Base-by-base conservation (phyloP, 2,113 vertebrate species). In the Egretta garzetta region DNA sequence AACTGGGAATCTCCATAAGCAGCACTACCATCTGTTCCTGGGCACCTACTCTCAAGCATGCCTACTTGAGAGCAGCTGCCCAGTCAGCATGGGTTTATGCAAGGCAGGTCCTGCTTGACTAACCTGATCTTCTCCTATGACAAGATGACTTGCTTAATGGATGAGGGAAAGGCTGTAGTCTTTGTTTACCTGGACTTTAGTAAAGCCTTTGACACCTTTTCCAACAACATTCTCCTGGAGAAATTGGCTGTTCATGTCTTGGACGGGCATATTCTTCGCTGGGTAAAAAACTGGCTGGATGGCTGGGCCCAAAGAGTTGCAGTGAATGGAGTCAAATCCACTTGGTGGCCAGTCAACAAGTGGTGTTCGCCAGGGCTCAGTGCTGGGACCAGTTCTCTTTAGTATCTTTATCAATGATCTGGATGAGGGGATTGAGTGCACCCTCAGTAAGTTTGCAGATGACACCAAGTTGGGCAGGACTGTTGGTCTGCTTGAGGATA, bases 221-320 rank as follows among this genome's bases (percentile, higher is more conserved):
- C 37, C 33, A 18, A 19, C 30, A 49, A 18, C 16, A 63, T 35
- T 35, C 9, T 41, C 11, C 28, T 62, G 50, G 26, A 71, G 66
- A 71, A 52, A 56, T 7, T 71, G 45, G 16, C 55, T 89, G 33
- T 47, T 83, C 17, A 1, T 49, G 22, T 35, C 60, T 71, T 60
- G 15, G 17, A 58, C 2, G 3, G 12, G 24, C 4, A 1, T 19
- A 50, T 13, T 5, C 15, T 80, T 74, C 4, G 0, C 28, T 56
- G 35, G 5, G 14, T 30, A 14, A 62, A 93, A 59, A 58, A 8
- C 5, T 30, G 27, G 0, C 17, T 14, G 21, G 33, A 23, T 60
- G n/a, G 16, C 45, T 2, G 3, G 16, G 55, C 9, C 39, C n/a
- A 33, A 28, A 50, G 43, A 12, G 8, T 27, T 17, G 30, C 16